Evolutionary conservation across 2,888 invertebrate genomes (phyloP), one percentile per base, ranked within the genome.

Genomic region (Spisula subtruncata): DNA sequence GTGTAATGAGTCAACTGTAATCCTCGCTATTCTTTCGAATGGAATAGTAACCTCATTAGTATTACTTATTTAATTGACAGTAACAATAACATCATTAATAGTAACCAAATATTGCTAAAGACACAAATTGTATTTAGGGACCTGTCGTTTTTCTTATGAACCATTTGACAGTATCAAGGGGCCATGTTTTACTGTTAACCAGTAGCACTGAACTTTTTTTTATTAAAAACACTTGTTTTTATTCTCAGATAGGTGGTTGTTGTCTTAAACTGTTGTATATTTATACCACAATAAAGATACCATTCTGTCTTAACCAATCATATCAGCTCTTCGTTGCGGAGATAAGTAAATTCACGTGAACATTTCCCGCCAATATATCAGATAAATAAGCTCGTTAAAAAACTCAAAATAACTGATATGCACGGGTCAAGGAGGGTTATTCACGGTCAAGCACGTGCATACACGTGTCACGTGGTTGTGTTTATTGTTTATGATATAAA

Each of bases 281-380:
- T 25, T 66, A 66, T 66, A n/a, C 60, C n/a, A 25, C 25, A n/a
- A 25, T 10, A 66, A 0, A 66, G 25, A 66, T 66, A 25, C 20
- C 20, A 1, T 25, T 4, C 5, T 25, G 79, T 85, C 71, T 85
- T 85, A 48, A 79, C 48, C 75, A 79, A 20, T 8, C 25, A 16
- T 85, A 60, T 48, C 18, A n/a, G 46, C 75, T 79, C 85, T 79
- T 16, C 32, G 51, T 25, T 20, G 25, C 1, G 12, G 32, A 51
- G 85, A 85, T 85, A 85, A 85, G 79, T 60, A 85, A n/a, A 85
- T 79, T 51, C 79, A 79, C 51, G 32, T 32, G 79, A 75, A 85
- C 75, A 85, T 79, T 79, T 75, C 18, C 85, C 79, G 18, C 79
- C 14, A 79, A 75, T 48, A 16, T 51, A 6, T 51, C 10, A 51